A percentile compares a stretch with the other conserved stretches of the same genome.
phyloP scores from a whole-genome alignment of 2,797 vertebrate species.

The Smutsia temminckii region DNA sequence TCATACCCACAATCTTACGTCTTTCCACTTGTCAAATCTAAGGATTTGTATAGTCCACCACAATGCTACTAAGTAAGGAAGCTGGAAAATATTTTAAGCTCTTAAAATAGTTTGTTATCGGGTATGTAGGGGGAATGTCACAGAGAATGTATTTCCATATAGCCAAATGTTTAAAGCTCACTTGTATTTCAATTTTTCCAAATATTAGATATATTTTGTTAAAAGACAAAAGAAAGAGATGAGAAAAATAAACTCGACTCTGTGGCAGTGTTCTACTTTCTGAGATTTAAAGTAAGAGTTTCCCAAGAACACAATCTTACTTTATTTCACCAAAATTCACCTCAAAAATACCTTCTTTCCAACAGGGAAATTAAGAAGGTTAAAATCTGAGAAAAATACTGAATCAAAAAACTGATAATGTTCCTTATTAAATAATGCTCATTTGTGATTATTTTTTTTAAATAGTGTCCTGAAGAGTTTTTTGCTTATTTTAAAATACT shows the following conservation, averaged over 20 bases:
- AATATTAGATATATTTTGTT: neutral
- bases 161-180: neutral
- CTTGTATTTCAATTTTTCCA: constrained; percentile 22
- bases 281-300: constrained; percentile 9
- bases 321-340: neutral
- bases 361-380: neutral
- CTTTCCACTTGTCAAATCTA: neutral
- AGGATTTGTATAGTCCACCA: neutral
- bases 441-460: neutral
- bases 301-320: neutral
- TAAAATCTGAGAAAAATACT: neutral
- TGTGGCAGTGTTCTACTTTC: neutral
- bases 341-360: neutral
- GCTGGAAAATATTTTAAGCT: neutral
- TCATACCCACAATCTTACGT: neutral
- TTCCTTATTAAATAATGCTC: neutral
- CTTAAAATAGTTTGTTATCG: neutral
- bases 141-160: neutral
- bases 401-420: neutral
- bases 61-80: neutral
- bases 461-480: neutral
- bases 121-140: neutral
- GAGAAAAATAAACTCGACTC: neutral
- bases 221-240: neutral
- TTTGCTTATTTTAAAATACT: neutral